phyloP scores from a whole-genome alignment of 2,113 vertebrate species.

The Phylloscopus trochiloides region DNA sequence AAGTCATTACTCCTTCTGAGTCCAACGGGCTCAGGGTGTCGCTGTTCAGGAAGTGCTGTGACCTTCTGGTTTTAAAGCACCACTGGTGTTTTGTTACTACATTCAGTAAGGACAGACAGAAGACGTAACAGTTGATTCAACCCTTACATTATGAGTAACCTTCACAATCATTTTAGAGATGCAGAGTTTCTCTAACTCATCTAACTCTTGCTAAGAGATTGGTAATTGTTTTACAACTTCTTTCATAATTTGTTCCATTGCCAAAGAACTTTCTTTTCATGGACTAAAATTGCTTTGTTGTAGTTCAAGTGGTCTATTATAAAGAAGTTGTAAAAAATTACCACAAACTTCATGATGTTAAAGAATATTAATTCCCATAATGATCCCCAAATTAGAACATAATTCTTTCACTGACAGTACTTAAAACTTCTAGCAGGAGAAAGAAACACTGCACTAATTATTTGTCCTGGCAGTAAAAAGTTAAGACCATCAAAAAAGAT shows the following conservation, averaged over 20 bases:
- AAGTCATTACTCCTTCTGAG: not conserved
- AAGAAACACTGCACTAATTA: not conserved
- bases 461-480: not conserved
- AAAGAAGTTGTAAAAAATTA: not conserved
- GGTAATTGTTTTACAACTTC: conserved; percentile 8
- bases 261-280: not conserved
- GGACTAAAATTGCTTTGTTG: not conserved
- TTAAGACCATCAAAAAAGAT: not conserved
- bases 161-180: not conserved
- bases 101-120: not conserved
- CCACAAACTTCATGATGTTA: not conserved
- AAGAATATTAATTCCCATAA: conserved; percentile 31
- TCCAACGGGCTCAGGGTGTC: not conserved
- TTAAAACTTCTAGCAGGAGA: not conserved
- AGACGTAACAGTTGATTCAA: not conserved
- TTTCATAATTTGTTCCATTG: conserved; percentile 1
- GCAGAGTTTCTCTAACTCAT: not conserved
- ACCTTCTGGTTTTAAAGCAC: not conserved
- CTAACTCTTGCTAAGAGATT: not conserved
- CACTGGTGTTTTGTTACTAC: not conserved
- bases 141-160: not conserved
- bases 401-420: conserved; percentile 1
- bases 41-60: not conserved
- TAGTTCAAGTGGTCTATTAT: not conserved
- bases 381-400: not conserved